phyloP scores from a whole-genome alignment of 2,797 vertebrate species.

The Apogon talboti region DNA sequence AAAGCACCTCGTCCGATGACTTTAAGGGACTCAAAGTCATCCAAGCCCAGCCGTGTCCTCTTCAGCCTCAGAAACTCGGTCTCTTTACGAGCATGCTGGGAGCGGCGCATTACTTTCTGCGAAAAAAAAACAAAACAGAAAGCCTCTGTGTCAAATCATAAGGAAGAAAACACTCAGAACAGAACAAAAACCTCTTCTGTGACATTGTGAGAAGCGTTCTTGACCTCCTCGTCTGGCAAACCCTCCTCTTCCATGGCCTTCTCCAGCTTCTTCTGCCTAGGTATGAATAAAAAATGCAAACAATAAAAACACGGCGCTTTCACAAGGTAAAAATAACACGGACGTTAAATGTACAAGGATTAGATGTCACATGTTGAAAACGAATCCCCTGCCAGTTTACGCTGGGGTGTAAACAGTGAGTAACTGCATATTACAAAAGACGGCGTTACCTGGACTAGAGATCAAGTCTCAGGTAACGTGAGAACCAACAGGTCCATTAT shows the following conservation, averaged over 20 bases:
- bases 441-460: conserved; percentile 14
- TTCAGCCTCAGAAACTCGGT: conserved; percentile 96
- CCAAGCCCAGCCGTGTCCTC: conserved; percentile 93
- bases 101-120: conserved; percentile 94
- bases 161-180: background rate
- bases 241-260: conserved; percentile 99
- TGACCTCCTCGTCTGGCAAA: conserved; percentile 94
- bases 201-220: background rate
- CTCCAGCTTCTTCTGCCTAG: conserved; percentile 97
- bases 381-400: conserved; percentile 14
- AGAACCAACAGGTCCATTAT: conserved; percentile 22
- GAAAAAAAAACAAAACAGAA: background rate
- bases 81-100: conserved; percentile 96
- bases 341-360: background rate
- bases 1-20: conserved; percentile 98
- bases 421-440: conserved; percentile 5
- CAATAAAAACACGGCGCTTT: background rate
- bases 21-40: conserved; percentile 97
- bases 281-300: background rate
- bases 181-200: background rate
- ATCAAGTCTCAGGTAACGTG: conserved; percentile 38
- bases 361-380: conserved; percentile 12
- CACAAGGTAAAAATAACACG: background rate
- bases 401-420: conserved; percentile 17
- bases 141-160: background rate